Percentiles rank a stretch among this genome's conserved stretches.
phyloP scores from a whole-genome alignment of 2,888 invertebrate genomes.

The Oscheius myriophilus region DNA sequence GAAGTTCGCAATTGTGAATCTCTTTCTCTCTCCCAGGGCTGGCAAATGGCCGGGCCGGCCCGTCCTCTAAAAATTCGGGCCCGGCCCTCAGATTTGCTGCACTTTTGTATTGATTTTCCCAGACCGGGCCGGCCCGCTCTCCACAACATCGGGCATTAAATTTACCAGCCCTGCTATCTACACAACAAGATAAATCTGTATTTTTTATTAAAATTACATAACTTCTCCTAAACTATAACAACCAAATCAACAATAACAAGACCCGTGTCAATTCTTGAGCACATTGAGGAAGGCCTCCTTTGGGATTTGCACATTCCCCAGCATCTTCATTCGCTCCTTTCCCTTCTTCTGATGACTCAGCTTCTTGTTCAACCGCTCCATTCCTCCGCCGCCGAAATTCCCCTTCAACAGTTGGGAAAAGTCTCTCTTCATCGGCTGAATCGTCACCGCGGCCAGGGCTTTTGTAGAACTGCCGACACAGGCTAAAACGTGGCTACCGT shows the following conservation, averaged over 20 bases:
- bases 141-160: too few relatives aligned
- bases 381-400: constrained; percentile 61
- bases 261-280: constrained; percentile 49
- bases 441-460: constrained; percentile 56
- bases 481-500: constrained; percentile 23
- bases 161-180: too few relatives aligned
- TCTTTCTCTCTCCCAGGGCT: too few relatives aligned
- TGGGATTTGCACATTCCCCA: constrained; percentile 90
- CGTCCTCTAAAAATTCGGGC: too few relatives aligned
- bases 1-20: too few relatives aligned
- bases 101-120: too few relatives aligned
- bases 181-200: too few relatives aligned
- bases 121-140: too few relatives aligned
- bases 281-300: constrained; percentile 86
- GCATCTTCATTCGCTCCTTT: constrained; percentile 89
- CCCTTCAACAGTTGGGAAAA: constrained; percentile 65
- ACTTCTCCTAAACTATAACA: background rate
- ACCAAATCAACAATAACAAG: background rate
- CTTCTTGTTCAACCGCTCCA: constrained; percentile 83
- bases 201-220: background rate
- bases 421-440: constrained; percentile 64
- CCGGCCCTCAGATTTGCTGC: too few relatives aligned
- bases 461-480: constrained; percentile 60
- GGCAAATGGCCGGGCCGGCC: too few relatives aligned
- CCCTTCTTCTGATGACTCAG: constrained; percentile 89